phyloP scores from a whole-genome alignment of 1,140 invertebrate genomes.

The Maniola jurtina region DNA sequence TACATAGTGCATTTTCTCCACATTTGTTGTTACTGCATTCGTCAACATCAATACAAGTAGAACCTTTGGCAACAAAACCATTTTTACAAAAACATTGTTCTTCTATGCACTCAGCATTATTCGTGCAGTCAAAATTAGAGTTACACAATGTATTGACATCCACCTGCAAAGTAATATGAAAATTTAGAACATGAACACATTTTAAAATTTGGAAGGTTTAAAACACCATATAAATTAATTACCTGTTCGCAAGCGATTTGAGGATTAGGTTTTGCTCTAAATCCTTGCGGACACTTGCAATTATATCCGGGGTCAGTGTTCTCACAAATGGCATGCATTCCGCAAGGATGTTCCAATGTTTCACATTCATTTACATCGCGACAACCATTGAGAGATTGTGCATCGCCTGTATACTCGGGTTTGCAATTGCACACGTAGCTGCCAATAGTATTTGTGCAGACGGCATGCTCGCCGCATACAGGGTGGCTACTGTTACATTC shows the following conservation, averaged over 20 bases:
- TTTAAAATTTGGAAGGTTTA: not conserved
- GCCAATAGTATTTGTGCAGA: slow-evolving; percentile 92
- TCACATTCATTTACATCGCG: slow-evolving; percentile 95
- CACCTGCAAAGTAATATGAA: slow-evolving; percentile 77
- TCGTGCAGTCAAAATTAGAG: slow-evolving; percentile 94
- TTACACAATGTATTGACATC: slow-evolving; percentile 92
- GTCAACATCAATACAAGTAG: slow-evolving; percentile 89
- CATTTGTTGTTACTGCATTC: slow-evolving; percentile 90
- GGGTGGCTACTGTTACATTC: slow-evolving; percentile 87
- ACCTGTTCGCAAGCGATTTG: slow-evolving; percentile 93
- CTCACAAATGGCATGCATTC: slow-evolving; percentile 91
- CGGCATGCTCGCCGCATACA: slow-evolving; percentile 90
- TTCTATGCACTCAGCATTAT: slow-evolving; percentile 93
- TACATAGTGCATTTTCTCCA: slow-evolving; percentile 89
- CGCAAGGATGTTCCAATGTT: slow-evolving; percentile 89
- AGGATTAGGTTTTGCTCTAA: slow-evolving; percentile 87
- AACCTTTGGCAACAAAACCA: slow-evolving; percentile 89
- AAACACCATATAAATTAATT: slow-evolving; percentile 25
- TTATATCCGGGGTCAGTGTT: slow-evolving; percentile 92
- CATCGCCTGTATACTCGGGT: slow-evolving; percentile 91
- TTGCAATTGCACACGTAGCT: slow-evolving; percentile 91
- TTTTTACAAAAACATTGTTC: slow-evolving; percentile 94
- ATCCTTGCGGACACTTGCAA: slow-evolving; percentile 94
- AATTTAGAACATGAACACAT: not conserved
- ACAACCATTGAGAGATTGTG: slow-evolving; percentile 84